Conservation (phyloP, 2,888 invertebrate species). For the Xestia sexstrigata region DNA sequence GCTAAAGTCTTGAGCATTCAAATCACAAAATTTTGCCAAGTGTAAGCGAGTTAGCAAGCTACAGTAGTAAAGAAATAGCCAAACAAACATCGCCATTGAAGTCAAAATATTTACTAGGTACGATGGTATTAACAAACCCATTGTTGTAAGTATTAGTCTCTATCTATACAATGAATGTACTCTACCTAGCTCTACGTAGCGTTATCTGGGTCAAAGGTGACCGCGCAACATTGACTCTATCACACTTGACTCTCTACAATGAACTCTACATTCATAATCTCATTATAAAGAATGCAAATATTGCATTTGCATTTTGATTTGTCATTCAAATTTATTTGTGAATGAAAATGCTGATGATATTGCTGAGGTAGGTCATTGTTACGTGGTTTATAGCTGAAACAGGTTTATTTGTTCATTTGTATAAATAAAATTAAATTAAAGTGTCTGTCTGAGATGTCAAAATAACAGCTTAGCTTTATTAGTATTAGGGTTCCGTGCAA, state of each 20-base stretch:
- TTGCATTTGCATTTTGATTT: constrained; percentile 24
- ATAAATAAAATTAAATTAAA: too few species aligned
- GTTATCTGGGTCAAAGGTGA: constrained; percentile 71
- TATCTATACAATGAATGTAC: constrained; percentile 10
- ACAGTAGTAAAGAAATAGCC: not conserved
- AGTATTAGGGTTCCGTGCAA: too few species aligned
- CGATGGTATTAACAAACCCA: not conserved
- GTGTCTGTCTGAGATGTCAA: too few species aligned
- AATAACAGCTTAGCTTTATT: too few species aligned
- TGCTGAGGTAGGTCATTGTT: not conserved
- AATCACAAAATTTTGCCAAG: not conserved
- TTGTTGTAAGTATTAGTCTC: constrained; percentile 30
- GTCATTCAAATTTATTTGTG: constrained; percentile 15
- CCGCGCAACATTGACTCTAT: constrained; percentile 68
- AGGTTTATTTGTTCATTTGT: not conserved
- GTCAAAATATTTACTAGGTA: constrained; percentile 6
- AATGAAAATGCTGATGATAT: constrained; percentile 16
- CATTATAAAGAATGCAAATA: constrained; percentile 25
- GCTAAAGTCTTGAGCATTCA: not conserved
- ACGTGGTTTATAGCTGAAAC: not conserved
- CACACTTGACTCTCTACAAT: constrained; percentile 53
- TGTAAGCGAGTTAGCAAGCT: not conserved
- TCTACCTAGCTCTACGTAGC: constrained; percentile 32
- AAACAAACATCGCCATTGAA: not conserved
- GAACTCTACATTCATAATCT: constrained; percentile 47